Evolutionary conservation across 2,113 vertebrate genomes (phyloP).

Genomic region (Nerophis lumbriciformis): DNA sequence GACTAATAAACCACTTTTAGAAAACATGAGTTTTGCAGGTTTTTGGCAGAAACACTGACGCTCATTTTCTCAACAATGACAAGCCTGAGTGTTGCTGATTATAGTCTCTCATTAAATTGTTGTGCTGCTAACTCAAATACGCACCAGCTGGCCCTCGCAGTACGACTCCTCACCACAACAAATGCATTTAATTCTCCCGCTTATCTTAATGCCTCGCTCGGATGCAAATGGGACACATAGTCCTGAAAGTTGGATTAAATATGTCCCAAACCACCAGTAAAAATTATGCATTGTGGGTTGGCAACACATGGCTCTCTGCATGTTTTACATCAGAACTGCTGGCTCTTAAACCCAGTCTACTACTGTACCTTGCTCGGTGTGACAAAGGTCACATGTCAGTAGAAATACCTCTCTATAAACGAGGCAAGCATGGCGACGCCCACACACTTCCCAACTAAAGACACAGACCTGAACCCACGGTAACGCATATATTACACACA

Average conservation of each 20-base stretch:
- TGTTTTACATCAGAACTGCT: not conserved
- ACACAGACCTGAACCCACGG: not conserved
- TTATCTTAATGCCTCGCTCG: constrained; percentile 38
- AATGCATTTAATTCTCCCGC: constrained; percentile 42
- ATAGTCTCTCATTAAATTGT: constrained; percentile 26
- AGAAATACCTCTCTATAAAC: constrained; percentile 26
- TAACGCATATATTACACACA: not conserved
- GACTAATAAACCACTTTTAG: not conserved
- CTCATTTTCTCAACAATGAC: constrained; percentile 23
- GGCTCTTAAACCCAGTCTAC: not conserved
- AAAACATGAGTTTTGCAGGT: not conserved
- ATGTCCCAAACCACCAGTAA: not conserved
- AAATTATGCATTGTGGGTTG: not conserved
- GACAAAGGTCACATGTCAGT: constrained; percentile 53
- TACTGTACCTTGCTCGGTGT: constrained; percentile 7
- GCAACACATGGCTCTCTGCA: not conserved
- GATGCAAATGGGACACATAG: constrained; percentile 7
- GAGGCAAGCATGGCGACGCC: constrained; percentile 2
- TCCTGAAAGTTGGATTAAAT: not conserved
- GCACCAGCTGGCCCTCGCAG: constrained; percentile 10
- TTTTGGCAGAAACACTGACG: not conserved
- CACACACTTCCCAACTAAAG: not conserved
- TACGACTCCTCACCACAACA: constrained; percentile 33
- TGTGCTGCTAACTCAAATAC: constrained; percentile 14
- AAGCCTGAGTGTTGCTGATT: constrained; percentile 12